These are phyloP conservation scores for Aradus depressus DNA, from an alignment of 2,888 invertebrate genomes.

Conservation along the genomic window DNA sequence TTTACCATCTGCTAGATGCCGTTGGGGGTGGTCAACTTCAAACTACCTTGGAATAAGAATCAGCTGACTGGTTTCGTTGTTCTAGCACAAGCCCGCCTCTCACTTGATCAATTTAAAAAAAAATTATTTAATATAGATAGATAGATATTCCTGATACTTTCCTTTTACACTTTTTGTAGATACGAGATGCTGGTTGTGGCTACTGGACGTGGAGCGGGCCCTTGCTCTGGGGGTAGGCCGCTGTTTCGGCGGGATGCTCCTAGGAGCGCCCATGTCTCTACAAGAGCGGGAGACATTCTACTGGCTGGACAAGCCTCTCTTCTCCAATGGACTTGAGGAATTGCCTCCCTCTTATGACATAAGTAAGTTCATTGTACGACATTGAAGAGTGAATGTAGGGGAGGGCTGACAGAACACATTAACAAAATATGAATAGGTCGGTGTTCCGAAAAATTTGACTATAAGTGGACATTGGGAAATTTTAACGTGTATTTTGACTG, in stretches of 20 bases:
- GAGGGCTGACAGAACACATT: background rate
- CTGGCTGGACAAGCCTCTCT: slow-evolving; percentile 40
- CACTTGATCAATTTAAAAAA: no score
- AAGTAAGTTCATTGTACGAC: slow-evolving; percentile 12
- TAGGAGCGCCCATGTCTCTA: slow-evolving; percentile 39
- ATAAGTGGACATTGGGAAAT: background rate
- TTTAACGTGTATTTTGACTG: background rate
- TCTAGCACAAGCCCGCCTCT: no score
- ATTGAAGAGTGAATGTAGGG: background rate
- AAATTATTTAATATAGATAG: no score
- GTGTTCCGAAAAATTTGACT: background rate
- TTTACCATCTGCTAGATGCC: no score
- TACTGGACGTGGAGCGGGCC: slow-evolving; percentile 48
- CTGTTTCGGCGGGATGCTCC: slow-evolving; percentile 46
- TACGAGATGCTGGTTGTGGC: slow-evolving; percentile 46
- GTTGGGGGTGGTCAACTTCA: no score
- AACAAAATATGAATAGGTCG: background rate
- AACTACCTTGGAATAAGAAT: no score
- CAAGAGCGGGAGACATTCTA: slow-evolving; percentile 39
- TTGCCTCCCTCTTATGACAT: slow-evolving; percentile 30
- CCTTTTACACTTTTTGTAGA: no score
- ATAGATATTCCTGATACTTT: no score
- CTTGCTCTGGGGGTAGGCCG: slow-evolving; percentile 47
- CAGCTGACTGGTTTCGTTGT: no score
- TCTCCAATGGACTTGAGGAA: slow-evolving; percentile 36